Conservation (phyloP, 2,888 invertebrate species). For the Conus canariensis region DNA sequence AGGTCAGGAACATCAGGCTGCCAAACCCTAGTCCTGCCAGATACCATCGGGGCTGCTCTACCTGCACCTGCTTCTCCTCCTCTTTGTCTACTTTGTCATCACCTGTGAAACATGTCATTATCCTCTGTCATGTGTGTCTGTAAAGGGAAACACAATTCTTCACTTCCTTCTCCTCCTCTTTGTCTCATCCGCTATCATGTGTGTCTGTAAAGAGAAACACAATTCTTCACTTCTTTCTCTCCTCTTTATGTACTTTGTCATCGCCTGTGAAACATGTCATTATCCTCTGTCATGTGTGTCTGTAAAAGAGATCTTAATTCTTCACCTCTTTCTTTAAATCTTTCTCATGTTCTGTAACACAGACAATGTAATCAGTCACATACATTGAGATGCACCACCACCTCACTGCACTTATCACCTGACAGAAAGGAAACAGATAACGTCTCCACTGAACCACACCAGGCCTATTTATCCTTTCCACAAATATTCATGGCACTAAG, state of each 20-base stretch:
- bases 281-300: no score
- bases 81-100: slow-evolving; percentile 34
- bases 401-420: no score
- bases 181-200: neutral
- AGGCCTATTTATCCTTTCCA: no score
- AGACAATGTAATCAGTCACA: no score
- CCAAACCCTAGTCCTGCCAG: slow-evolving; percentile 73
- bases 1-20: slow-evolving; percentile 75
- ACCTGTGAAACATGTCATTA: slow-evolving; percentile 4
- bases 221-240: neutral
- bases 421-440: no score
- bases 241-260: no score
- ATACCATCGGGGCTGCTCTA: slow-evolving; percentile 60
- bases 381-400: no score
- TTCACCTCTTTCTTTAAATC: neutral
- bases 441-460: no score
- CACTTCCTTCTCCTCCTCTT: neutral
- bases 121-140: no score
- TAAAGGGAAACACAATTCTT: neutral
- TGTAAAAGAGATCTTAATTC: no score
- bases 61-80: neutral
- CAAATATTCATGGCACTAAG: no score
- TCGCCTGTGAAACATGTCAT: no score
- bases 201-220: neutral
- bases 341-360: slow-evolving; percentile 35